phyloP scores from a whole-genome alignment of 2,797 vertebrate genomes.

The Phoebastria nigripes region DNA sequence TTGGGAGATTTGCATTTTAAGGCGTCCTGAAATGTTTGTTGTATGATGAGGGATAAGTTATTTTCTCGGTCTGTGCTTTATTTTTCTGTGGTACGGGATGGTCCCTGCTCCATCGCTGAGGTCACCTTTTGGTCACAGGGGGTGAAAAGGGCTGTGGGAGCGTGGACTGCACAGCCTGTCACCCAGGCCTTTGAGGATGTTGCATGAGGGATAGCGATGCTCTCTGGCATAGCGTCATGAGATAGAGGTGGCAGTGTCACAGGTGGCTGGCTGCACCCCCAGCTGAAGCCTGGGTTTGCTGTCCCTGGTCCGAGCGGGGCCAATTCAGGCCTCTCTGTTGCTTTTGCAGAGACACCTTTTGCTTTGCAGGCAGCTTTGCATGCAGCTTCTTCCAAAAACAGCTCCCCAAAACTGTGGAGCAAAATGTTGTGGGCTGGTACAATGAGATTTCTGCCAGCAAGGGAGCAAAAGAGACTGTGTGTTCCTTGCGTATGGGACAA shows the following conservation, averaged over 20 bases:
- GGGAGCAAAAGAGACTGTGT: not conserved
- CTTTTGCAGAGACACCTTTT: not conserved
- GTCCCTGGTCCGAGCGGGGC: not conserved
- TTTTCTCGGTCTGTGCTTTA: not conserved
- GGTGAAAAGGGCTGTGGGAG: not conserved
- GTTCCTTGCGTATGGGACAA: not conserved
- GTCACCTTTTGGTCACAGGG: not conserved
- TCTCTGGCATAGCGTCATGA: accelerated
- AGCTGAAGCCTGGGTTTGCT: not conserved
- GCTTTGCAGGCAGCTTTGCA: not conserved
- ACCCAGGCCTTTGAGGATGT: not conserved
- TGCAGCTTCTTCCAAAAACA: not conserved
- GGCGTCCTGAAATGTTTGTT: not conserved
- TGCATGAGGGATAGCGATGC: not conserved
- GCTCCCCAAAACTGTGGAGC: not conserved
- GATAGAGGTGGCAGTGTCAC: not conserved
- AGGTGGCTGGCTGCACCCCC: not conserved
- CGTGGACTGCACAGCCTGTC: not conserved
- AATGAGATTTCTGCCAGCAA: not conserved
- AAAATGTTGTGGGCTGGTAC: not conserved
- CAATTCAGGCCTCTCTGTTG: not conserved
- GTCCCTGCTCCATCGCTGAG: not conserved
- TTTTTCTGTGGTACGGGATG: accelerated
- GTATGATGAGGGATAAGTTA: not conserved
- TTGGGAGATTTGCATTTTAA: not conserved